Evolutionary conservation across 2,113 vertebrate species (phyloP).

Genomic region (Paratilapia polleni): DNA sequence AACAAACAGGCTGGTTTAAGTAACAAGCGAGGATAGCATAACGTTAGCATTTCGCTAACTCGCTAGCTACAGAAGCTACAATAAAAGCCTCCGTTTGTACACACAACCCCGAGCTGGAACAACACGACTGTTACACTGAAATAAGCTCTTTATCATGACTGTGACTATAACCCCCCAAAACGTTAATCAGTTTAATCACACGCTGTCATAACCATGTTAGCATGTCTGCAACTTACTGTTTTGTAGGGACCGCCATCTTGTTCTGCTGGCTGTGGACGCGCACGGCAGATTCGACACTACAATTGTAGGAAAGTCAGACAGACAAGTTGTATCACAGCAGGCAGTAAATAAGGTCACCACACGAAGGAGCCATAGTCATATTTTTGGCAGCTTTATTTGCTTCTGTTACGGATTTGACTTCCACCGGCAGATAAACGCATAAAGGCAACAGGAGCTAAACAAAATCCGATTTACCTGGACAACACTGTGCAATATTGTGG

Average conservation of each 20-base stretch:
- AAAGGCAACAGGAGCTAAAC: background rate
- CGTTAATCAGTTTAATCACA: background rate
- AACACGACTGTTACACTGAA: background rate
- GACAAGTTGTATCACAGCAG: background rate
- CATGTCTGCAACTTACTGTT: conserved; percentile 69
- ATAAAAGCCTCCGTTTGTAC: background rate
- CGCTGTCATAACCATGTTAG: background rate
- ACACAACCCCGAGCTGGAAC: background rate
- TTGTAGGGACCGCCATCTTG: conserved; percentile 75
- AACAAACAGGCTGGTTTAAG: background rate
- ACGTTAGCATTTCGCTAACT: conserved; percentile 1
- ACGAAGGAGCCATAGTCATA: background rate
- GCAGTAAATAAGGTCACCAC: background rate
- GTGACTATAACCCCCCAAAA: background rate
- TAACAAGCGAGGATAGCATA: background rate
- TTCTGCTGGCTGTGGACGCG: conserved; percentile 3
- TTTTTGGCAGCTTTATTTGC: background rate
- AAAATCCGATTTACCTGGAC: background rate
- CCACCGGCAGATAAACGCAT: background rate
- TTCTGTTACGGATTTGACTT: background rate
- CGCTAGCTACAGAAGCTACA: background rate
- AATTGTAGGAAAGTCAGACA: background rate
- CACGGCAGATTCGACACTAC: conserved; percentile 63
- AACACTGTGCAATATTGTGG: background rate
- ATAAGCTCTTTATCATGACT: background rate